phyloP scores from a whole-genome alignment of 2,888 invertebrate species.

The Pheosia tremula region DNA sequence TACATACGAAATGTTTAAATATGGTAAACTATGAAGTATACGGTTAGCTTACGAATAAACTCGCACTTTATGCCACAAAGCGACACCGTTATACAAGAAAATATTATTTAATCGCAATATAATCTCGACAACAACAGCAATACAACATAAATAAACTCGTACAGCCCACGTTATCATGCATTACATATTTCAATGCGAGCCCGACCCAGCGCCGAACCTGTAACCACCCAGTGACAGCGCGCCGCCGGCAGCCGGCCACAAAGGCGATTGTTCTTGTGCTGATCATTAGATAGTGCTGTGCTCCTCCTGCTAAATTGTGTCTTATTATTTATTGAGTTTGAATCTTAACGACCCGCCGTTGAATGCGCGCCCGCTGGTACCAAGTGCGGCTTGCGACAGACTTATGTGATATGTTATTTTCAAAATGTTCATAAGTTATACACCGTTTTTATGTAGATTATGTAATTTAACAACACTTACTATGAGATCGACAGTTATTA shows the following conservation, averaged over 20 bases:
- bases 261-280: conserved; percentile 72
- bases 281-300: conserved; percentile 55
- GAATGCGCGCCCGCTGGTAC: conserved; percentile 10
- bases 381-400: neutral
- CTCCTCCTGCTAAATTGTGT: conserved; percentile 57
- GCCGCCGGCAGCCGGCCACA: conserved; percentile 72
- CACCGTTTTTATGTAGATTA: too few species aligned
- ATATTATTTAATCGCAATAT: neutral
- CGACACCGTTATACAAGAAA: too few species aligned
- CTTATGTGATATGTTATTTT: neutral
- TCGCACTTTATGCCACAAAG: too few species aligned
- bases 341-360: conserved; percentile 42
- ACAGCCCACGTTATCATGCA: conserved; percentile 37
- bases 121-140: conserved; percentile 3
- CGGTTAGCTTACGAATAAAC: too few species aligned
- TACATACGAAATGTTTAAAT: too few species aligned
- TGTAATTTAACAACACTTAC: too few species aligned
- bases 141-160: conserved; percentile 38
- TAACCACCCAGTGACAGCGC: conserved; percentile 67
- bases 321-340: conserved; percentile 63
- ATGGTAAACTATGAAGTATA: too few species aligned
- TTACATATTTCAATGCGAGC: conserved; percentile 28
- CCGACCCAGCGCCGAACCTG: conserved; percentile 38
- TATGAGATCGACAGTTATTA: too few species aligned
- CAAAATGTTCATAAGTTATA: too few species aligned